Base-by-base conservation (phyloP, 1,140 invertebrate genomes). In the Homalodisca vitripennis region DNA sequence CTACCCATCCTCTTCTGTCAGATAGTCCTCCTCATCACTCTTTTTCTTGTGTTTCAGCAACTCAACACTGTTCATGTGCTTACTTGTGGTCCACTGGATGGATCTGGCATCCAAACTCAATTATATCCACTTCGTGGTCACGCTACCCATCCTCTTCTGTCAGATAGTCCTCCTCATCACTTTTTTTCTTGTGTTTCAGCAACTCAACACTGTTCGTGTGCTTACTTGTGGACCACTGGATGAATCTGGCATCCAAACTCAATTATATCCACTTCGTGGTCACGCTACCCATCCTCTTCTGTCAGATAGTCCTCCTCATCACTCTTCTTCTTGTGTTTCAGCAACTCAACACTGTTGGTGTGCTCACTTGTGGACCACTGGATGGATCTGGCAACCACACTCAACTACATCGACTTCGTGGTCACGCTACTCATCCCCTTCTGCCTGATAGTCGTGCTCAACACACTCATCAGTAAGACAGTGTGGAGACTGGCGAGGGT, bases 381-480 rank as follows among this genome's bases (percentile, higher is more conserved):
- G 76, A 73, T 79, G 17, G 73, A 76, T 1, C 71, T 82, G 55
- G 86, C 87, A 20, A 83, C 80, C 6, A 79, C 85, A 2, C 84
- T 91, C 71, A 93, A 92, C 73, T 80, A 85, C 70, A 79, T 88
- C 53, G 92, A 94, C 77, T 88, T 87, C 0, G 74, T 88, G 27
- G 69, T 91, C 0, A 90, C 91, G 0, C 87, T 92, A 70, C 82
- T 88, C 0, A 70, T 92, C 26, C 92, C 92, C 0, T 84, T 92
- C 68, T 79, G 83, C 12, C 76, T 88, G 29, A 92, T 93, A 60
- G 82, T 89, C 0, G 76, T 87, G 0, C 80, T 94, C 69, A 93
- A 94, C 74, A 79, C 85, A 0, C 55, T 88, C 74, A 93, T 92
- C 69, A 85, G 84, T 22, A 78, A 80, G 3, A 85, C 84, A 1